Conservation (phyloP, 2,113 vertebrate species). For the human (Homo sapiens) region DNA sequence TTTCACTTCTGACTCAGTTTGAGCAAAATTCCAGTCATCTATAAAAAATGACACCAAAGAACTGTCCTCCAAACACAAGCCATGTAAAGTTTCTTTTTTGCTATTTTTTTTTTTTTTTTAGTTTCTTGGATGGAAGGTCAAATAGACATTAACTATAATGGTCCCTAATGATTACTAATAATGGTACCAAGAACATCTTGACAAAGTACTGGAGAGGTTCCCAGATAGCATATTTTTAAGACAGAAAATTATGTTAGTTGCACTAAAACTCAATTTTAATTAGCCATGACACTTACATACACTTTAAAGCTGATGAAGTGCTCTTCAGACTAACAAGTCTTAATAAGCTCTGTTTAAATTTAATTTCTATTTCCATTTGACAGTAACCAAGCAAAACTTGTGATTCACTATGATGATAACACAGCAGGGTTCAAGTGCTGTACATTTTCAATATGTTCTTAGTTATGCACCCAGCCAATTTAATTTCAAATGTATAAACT, state of each 20-base stretch:
- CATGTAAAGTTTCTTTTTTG: neutral
- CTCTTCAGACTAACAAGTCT: slow-evolving; percentile 65
- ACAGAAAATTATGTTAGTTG: slow-evolving; percentile 47
- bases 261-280: slow-evolving; percentile 73
- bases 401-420: slow-evolving; percentile 62
- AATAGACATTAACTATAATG: neutral
- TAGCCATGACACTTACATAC: slow-evolving; percentile 67
- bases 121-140: slow-evolving; percentile 10
- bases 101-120: neutral
- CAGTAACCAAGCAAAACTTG: slow-evolving; percentile 61
- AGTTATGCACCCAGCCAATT: neutral
- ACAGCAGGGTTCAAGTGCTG: neutral
- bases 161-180: slow-evolving; percentile 16
- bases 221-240: slow-evolving; percentile 52
- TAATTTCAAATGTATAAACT: slow-evolving; percentile 16
- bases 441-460: neutral
- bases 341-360: slow-evolving; percentile 71
- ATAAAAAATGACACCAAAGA: neutral
- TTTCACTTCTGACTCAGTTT: neutral
- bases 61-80: neutral
- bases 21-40: neutral
- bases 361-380: slow-evolving; percentile 77
- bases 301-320: slow-evolving; percentile 70
- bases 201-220: slow-evolving; percentile 44
- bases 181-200: slow-evolving; percentile 10